These are phyloP conservation scores for Epizoanthus stellaris DNA, from an alignment of 92 coral and sea anemone species.

Conservation along the genomic window DNA sequence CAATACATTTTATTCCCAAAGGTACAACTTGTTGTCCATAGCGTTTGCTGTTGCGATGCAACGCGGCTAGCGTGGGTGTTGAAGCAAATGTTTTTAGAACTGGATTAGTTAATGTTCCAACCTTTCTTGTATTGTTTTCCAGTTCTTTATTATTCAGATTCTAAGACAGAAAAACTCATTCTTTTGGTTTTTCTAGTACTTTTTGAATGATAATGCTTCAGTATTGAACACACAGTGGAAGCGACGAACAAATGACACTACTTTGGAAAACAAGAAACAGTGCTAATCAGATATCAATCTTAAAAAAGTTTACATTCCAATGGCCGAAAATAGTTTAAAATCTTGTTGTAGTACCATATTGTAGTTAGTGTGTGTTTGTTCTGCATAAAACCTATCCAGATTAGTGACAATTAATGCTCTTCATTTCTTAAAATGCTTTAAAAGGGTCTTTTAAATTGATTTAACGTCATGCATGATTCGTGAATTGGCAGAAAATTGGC, in stretches of 20 bases:
- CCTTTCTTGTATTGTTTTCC: not conserved
- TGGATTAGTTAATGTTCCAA: not conserved
- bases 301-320: not conserved
- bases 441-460: too few relatives aligned
- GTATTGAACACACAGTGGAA: not conserved
- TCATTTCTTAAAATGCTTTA: too few relatives aligned
- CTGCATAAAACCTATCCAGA: too few relatives aligned
- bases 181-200: not conserved
- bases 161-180: slow-evolving; percentile 2
- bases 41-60: not conserved
- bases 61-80: slow-evolving; percentile 15
- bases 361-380: too few relatives aligned
- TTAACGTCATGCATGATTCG: too few relatives aligned
- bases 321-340: not conserved
- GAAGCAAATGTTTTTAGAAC: not conserved
- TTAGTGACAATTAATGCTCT: too few relatives aligned
- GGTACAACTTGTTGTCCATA: not conserved
- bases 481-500: too few relatives aligned
- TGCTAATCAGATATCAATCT: too few relatives aligned
- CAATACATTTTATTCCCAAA: not conserved
- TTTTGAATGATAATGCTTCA: not conserved
- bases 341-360: too few relatives aligned
- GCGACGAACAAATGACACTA: not conserved
- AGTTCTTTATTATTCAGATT: not conserved
- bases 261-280: not conserved